Base-by-base conservation (phyloP, 2,888 invertebrate genomes). In the Galerucella nymphaeae region DNA sequence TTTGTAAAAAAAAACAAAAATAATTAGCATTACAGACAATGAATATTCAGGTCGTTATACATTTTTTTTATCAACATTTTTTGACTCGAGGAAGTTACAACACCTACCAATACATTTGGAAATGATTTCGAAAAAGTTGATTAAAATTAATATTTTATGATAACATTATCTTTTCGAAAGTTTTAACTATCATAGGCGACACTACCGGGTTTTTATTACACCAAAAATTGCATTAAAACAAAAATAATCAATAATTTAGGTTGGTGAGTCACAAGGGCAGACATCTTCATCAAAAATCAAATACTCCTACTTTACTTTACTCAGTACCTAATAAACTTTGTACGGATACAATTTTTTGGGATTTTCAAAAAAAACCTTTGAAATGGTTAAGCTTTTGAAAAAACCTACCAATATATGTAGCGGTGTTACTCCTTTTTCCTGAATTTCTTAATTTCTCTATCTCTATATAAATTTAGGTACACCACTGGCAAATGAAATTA, bases 21-120 rank as follows among this genome's bases (percentile, higher is more conserved):
- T 13, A 62, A 62, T 62, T 62, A 42, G n/a, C 42, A 62, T 62
- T n/a, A 23, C 16, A 62, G 42, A 62, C 41, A 62, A 62, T 62
- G 61, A 62, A 62, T 62, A 62, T 62, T 62, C 18, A 62, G 3
- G 0, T 9, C 13, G 10, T 62, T 62, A 42, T 62, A 62, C 14
- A n/a, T 62, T 41, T 62, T 61, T 41, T 62, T 62, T 62, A 62
- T 62, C 61, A 62, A 16, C 16, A 16, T 14, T 59, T 45, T 59
- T 59, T 59, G 11, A 59, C 59, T 38, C 20, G 42, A 62, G 42
- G 61, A 62, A 62, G 61, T 59, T n/a, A 38, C 14, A 41, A 59
- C 59, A 38, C 30, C 59, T 59, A 59, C 38, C 59, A 38, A 59
- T 62, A 62, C 0, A 18, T 62, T 42, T 62, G 61, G 18, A 23